Percentiles rank a stretch among this genome's conserved stretches.
Conservation (phyloP, 2,113 vertebrate genomes). For the Pyrgilauda ruficollis region DNA sequence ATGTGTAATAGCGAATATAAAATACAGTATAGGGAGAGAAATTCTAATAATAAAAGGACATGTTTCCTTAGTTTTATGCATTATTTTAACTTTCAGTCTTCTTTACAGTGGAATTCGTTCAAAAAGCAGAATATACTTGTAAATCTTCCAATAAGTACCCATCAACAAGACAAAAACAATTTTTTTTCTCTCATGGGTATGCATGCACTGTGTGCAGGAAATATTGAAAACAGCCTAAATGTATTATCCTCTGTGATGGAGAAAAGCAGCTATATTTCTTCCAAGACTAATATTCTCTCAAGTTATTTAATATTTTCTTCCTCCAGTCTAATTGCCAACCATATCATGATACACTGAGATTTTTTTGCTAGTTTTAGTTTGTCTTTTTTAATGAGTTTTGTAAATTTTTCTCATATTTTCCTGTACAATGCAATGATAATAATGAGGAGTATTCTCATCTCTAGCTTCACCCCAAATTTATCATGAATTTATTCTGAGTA, state of each 20-base stretch:
- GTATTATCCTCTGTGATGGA: not conserved
- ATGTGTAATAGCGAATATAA: not conserved
- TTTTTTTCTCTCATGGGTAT: not conserved
- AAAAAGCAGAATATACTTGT: not conserved
- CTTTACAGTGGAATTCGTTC: not conserved
- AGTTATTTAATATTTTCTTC: not conserved
- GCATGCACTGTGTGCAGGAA: not conserved
- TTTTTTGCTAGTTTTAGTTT: not conserved
- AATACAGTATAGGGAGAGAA: not conserved
- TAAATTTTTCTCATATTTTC: not conserved
- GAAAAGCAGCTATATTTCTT: not conserved
- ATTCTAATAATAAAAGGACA: not conserved
- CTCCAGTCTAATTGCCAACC: not conserved
- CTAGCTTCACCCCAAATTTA: not conserved
- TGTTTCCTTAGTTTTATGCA: not conserved
- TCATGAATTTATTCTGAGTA: not conserved
- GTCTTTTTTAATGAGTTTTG: not conserved
- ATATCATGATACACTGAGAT: not conserved
- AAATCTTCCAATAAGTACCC: not conserved
- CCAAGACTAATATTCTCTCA: not conserved
- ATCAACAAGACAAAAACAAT: not conserved
- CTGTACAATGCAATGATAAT: not conserved
- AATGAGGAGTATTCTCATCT: not conserved
- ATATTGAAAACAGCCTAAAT: not conserved
- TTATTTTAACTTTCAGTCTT: not conserved